Percentiles rank a stretch among this genome's conserved stretches.
These are phyloP conservation scores for Scopus umbretta DNA, from an alignment of 2,113 vertebrate species.

Conservation along the genomic window DNA sequence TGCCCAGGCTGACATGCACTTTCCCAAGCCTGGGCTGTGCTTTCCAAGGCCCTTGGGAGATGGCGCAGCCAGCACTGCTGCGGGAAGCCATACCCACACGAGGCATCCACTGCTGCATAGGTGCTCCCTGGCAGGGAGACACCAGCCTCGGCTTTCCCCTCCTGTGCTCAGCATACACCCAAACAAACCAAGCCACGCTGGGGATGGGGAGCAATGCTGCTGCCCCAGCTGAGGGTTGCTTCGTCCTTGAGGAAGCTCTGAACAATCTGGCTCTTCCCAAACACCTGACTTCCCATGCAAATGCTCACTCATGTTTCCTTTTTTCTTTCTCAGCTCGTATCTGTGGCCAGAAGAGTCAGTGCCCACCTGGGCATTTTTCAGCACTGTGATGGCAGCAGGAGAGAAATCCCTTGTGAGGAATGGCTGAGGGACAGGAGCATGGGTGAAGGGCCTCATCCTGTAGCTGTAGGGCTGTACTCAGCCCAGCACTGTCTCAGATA, in stretches of 20 bases:
- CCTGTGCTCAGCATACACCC: not conserved
- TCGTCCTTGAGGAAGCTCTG: not conserved
- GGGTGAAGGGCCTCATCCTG: not conserved
- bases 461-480: not conserved
- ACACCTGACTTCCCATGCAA: not conserved
- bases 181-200: not conserved
- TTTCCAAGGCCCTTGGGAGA: not conserved
- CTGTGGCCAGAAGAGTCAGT: not conserved
- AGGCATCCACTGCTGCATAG: not conserved
- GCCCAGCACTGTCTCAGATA: not conserved
- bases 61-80: not conserved
- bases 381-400: rapidly evolving
- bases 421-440: not conserved
- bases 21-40: not conserved
- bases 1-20: not conserved
- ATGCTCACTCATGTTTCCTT: not conserved
- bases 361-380: not conserved
- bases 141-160: not conserved
- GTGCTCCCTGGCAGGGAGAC: not conserved
- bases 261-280: not conserved
- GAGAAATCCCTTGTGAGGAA: not conserved
- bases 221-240: not conserved
- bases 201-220: not conserved
- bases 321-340: not conserved
- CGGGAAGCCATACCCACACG: rapidly evolving